Evolutionary conservation across 2,113 vertebrate genomes (phyloP).

Genomic region (Haemorhous mexicanus): DNA sequence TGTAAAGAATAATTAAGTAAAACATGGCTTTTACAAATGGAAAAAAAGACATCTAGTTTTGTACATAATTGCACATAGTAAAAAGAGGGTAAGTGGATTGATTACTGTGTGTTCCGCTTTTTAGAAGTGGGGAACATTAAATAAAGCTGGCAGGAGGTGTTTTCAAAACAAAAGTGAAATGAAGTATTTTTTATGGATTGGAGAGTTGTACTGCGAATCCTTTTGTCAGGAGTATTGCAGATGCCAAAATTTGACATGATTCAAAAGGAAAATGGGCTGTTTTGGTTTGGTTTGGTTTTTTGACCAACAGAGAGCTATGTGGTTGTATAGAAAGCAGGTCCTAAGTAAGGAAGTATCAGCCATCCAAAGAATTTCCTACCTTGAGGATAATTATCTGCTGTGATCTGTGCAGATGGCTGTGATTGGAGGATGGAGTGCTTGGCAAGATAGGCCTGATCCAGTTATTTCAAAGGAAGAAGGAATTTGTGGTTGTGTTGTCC

Average conservation of each 20-base stretch:
- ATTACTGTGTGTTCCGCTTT: background rate
- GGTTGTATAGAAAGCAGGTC: background rate
- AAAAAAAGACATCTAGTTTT: background rate
- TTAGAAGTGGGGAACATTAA: background rate
- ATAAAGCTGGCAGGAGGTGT: background rate
- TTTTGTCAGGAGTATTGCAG: background rate
- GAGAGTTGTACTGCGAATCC: fast-evolving
- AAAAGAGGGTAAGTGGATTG: background rate
- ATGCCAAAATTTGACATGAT: background rate
- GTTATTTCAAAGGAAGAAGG: background rate
- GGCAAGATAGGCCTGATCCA: background rate
- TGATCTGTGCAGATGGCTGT: background rate
- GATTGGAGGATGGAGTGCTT: background rate
- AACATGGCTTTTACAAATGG: background rate
- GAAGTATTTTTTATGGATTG: background rate
- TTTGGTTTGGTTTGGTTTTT: background rate
- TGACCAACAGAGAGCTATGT: background rate
- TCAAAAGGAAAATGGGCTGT: background rate
- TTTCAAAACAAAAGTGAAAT: background rate
- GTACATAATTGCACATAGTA: background rate
- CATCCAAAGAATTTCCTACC: background rate
- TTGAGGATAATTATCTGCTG: background rate
- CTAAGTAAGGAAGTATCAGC: background rate
- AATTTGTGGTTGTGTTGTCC: background rate
- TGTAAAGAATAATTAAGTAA: background rate